A percentile compares a stretch with the other conserved stretches of the same genome.
These are phyloP conservation scores for Pandemis corylana DNA, from an alignment of 2,888 invertebrate genomes.

Conservation along the genomic window DNA sequence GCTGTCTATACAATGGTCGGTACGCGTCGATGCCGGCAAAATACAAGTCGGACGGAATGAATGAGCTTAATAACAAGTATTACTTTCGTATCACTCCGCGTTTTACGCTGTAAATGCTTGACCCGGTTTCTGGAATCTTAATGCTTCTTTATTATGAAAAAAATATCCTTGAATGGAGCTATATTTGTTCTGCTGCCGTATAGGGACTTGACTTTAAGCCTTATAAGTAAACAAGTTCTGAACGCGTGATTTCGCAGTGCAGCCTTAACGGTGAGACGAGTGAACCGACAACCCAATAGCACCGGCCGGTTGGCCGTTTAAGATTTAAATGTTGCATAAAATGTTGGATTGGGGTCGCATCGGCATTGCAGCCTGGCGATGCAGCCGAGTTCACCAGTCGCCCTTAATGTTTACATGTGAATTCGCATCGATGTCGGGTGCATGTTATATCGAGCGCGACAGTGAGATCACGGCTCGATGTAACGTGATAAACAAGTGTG, in stretches of 20 bases:
- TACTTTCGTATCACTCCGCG: constrained; percentile 19
- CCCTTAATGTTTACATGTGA: constrained; percentile 52
- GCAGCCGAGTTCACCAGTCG: constrained; percentile 55
- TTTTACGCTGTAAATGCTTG: constrained; percentile 25
- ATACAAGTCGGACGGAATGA: constrained; percentile 11
- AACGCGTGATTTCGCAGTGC: constrained; percentile 75
- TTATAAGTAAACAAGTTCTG: constrained; percentile 80
- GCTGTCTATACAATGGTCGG: constrained; percentile 47
- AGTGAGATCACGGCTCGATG: constrained; percentile 58
- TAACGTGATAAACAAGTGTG: constrained; percentile 59
- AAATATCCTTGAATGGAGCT: constrained; percentile 72
- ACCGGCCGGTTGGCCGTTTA: constrained; percentile 55
- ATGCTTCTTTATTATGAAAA: constrained; percentile 56
- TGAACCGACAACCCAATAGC: constrained; percentile 57
- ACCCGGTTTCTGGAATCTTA: constrained; percentile 34
- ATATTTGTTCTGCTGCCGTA: constrained; percentile 70
- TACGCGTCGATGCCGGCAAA: constrained; percentile 25
- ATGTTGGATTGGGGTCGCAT: constrained; percentile 54
- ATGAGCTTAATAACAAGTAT: constrained; percentile 27
- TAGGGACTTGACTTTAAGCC: constrained; percentile 69
- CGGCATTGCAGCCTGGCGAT: constrained; percentile 46
- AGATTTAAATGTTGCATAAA: constrained; percentile 59
- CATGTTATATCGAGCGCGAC: constrained; percentile 47
- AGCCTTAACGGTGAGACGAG: constrained; percentile 69
- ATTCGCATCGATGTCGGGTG: constrained; percentile 59